phyloP scores from a whole-genome alignment of 2,888 invertebrate genomes.

The Phyto melanocephala region DNA sequence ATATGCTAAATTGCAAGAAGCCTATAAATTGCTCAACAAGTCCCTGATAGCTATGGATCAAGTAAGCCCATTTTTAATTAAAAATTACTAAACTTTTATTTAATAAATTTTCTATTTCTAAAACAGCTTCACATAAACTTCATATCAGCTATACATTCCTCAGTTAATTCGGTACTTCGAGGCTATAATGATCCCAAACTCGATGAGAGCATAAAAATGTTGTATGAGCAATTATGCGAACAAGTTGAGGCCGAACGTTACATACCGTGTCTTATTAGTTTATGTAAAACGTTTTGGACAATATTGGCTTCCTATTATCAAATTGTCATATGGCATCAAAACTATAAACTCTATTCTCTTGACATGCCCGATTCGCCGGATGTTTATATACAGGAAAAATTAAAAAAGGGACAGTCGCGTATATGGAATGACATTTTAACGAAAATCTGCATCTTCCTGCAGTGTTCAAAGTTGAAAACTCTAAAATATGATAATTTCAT shows the following conservation, averaged over 20 bases:
- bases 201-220: slow-evolving; percentile 82
- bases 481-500: slow-evolving; percentile 97
- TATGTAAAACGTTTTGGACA: slow-evolving; percentile 92
- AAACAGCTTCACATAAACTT: slow-evolving; percentile 93
- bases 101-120: slow-evolving; percentile 9
- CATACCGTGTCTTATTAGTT: slow-evolving; percentile 86
- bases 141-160: slow-evolving; percentile 92
- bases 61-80: slow-evolving; percentile 54
- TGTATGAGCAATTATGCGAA: slow-evolving; percentile 90
- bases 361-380: slow-evolving; percentile 81
- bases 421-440: slow-evolving; percentile 97
- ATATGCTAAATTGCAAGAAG: slow-evolving; percentile 91
- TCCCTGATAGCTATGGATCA: slow-evolving; percentile 95
- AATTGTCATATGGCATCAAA: slow-evolving; percentile 78
- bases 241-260: slow-evolving; percentile 76
- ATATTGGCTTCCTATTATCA: slow-evolving; percentile 88
- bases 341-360: slow-evolving; percentile 75
- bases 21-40: slow-evolving; percentile 93
- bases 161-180: slow-evolving; percentile 82
- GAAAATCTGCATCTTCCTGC: slow-evolving; percentile 90
- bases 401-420: slow-evolving; percentile 90
- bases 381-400: slow-evolving; percentile 90
- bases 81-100: background rate
- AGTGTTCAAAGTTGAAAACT: slow-evolving; percentile 88
- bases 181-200: slow-evolving; percentile 79